Base-by-base conservation (phyloP, 2,888 invertebrate genomes). In the Tetramorium bicarinatum region DNA sequence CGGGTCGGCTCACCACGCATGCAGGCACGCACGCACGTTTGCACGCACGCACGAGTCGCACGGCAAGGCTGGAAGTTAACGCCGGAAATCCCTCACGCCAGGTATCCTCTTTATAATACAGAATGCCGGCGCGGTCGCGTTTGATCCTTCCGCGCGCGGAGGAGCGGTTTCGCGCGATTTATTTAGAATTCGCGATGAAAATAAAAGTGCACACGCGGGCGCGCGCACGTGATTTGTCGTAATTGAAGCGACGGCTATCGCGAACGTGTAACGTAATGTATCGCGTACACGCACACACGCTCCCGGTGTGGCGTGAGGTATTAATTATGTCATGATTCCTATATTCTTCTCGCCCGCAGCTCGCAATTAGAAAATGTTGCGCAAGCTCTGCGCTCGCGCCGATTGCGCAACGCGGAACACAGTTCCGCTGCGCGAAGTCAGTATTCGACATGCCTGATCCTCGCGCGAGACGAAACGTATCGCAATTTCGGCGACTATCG, bases 1-100 rank as follows among this genome's bases (percentile, higher is more conserved):
- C 87, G 85, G 75, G 80, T 85, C 66, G 85, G 85, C 89, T 89
- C 91, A 88, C 89, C 91, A 88, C 89, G 90, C 92, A 91, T 87
- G 88, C 89, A 86, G 83, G 86, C 87, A 86, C 87, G 88, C 87
- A 88, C 88, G 91, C 87, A 86, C 82, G 85, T 80, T 82, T 82
- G 82, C 72, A 72, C 59, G 84, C 75, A 75, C 49, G 76, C 76
- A 66, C 67, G 67, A 67, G 56, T 69, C 56, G 44, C 34, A 44
- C 29, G 29, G 69, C 67, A 52, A n/a, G 25, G 44, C 54, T 77
- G 49, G 49, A 56, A 61, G 52, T 64, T 81, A 47, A 66, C 89
- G 64, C 49, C 85, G 80, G 85, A 85, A 84, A 84, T 84, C 72
- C 41, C 69, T 75, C 85, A 79, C 86, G 84, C 74, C 82, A 74